These are phyloP conservation scores for Drosophila oshimai DNA, from an alignment of 1,140 invertebrate species.

Conservation along the genomic window DNA sequence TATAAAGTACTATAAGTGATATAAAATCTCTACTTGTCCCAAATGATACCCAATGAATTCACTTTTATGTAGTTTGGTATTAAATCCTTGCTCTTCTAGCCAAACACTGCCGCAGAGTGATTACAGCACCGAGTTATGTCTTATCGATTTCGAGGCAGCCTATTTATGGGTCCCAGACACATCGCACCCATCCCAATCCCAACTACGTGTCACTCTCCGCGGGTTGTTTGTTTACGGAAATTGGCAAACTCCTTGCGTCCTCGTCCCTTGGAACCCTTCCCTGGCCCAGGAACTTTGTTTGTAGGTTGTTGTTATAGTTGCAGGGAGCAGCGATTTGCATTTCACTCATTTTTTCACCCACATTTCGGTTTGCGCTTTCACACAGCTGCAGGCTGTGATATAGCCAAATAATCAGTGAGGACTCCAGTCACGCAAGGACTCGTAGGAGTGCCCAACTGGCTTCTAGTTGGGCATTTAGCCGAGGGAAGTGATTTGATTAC, in stretches of 20 bases:
- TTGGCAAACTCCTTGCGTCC: conserved; percentile 33
- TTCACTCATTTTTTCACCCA: conserved; percentile 55
- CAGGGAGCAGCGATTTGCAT: conserved; percentile 43
- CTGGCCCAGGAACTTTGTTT: conserved; percentile 40
- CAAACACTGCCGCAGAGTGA: conserved; percentile 26
- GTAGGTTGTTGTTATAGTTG: conserved; percentile 82
- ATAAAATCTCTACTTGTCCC: too few species aligned
- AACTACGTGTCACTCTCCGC: conserved; percentile 28
- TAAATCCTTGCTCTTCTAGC: conserved; percentile 8
- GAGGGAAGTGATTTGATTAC: conserved; percentile 47
- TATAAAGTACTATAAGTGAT: too few species aligned
- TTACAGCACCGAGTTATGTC: conserved; percentile 38
- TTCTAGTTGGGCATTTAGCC: conserved; percentile 17
- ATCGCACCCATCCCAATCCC: conserved; percentile 5
- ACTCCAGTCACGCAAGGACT: conserved; percentile 32
- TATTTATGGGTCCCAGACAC: conserved; percentile 45
- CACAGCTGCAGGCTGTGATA: conserved; percentile 28
- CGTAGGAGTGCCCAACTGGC: conserved; percentile 13
- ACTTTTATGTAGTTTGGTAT: neutral
- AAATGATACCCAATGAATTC: conserved; percentile 23
- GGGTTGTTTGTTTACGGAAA: conserved; percentile 47
- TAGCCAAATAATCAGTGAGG: conserved; percentile 27
- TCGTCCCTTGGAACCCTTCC: neutral
- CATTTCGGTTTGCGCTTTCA: conserved; percentile 14
- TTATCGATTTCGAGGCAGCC: conserved; percentile 60